Evolutionary conservation across 1,140 invertebrate species (phyloP).

Genomic region (Papilio glaucus): DNA sequence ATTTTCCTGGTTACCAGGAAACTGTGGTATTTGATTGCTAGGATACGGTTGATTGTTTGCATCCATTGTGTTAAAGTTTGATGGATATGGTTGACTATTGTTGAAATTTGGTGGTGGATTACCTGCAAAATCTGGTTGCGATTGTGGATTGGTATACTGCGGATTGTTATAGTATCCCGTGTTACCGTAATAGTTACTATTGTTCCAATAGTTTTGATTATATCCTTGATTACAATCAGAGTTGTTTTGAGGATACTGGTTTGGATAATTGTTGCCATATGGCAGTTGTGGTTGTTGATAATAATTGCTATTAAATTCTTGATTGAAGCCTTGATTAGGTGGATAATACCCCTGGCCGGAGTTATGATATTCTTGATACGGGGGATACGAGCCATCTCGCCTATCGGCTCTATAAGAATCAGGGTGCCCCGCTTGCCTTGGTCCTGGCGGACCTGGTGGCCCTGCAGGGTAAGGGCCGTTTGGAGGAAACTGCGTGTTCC

Average conservation of each 20-base stretch:
- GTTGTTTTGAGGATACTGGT: conserved; percentile 67
- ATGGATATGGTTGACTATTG: conserved; percentile 63
- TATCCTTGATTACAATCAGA: conserved; percentile 59
- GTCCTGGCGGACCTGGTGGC: conserved; percentile 34
- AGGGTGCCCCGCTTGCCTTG: conserved; percentile 41
- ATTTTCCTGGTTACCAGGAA: conserved; percentile 58
- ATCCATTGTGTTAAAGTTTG: conserved; percentile 55
- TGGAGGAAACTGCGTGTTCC: conserved; percentile 54
- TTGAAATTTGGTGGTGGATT: conserved; percentile 56
- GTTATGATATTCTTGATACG: conserved; percentile 69
- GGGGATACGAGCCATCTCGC: conserved; percentile 50
- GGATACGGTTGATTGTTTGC: conserved; percentile 45
- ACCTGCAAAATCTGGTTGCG: conserved; percentile 51
- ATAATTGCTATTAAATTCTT: conserved; percentile 71
- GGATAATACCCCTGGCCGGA: conserved; percentile 68
- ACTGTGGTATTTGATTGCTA: conserved; percentile 47
- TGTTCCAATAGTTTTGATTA: conserved; percentile 73
- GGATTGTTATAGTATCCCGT: conserved; percentile 72
- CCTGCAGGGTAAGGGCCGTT: conserved; percentile 57
- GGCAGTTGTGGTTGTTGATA: conserved; percentile 68
- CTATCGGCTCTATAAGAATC: conserved; percentile 60
- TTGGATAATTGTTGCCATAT: conserved; percentile 65
- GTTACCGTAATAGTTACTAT: conserved; percentile 72
- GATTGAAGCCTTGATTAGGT: conserved; percentile 72
- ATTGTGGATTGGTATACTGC: conserved; percentile 67